Conservation (phyloP, 2,888 invertebrate genomes). For the Melanotus villosus region DNA sequence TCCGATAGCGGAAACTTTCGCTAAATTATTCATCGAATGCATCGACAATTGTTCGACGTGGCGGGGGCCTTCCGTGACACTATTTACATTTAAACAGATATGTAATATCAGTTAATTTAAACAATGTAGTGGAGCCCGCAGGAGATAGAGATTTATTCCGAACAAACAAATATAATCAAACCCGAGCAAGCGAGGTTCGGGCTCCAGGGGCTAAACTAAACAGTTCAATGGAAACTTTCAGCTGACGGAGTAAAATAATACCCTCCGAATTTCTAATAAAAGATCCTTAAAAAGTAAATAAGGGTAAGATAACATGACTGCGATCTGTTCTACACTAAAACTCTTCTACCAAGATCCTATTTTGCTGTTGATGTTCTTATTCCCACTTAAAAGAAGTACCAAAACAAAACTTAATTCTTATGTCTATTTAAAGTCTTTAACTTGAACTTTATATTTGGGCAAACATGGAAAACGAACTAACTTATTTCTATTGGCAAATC, state of each 20-base stretch:
- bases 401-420: no score
- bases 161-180: slow-evolving; percentile 58
- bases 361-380: no score
- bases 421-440: no score
- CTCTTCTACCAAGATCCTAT: not conserved
- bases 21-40: slow-evolving; percentile 29
- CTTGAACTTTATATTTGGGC: no score
- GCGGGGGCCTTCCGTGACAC: not conserved
- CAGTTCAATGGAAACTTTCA: slow-evolving; percentile 50
- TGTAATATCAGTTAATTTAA: slow-evolving; percentile 43
- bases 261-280: slow-evolving; percentile 45
- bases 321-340: slow-evolving; percentile 28
- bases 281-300: slow-evolving; percentile 43
- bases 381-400: no score
- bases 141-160: slow-evolving; percentile 54
- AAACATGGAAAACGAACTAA: no score
- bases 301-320: slow-evolving; percentile 26
- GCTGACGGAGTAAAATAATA: slow-evolving; percentile 44
- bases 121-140: slow-evolving; percentile 45
- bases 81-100: slow-evolving; percentile 34
- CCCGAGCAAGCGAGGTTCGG: slow-evolving; percentile 47
- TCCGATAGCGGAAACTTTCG: slow-evolving; percentile 28
- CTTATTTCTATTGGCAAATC: no score
- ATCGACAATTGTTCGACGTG: slow-evolving; percentile 17
- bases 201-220: slow-evolving; percentile 51